phyloP scores from a whole-genome alignment of 2,888 invertebrate genomes.

The Halictus ligatus region DNA sequence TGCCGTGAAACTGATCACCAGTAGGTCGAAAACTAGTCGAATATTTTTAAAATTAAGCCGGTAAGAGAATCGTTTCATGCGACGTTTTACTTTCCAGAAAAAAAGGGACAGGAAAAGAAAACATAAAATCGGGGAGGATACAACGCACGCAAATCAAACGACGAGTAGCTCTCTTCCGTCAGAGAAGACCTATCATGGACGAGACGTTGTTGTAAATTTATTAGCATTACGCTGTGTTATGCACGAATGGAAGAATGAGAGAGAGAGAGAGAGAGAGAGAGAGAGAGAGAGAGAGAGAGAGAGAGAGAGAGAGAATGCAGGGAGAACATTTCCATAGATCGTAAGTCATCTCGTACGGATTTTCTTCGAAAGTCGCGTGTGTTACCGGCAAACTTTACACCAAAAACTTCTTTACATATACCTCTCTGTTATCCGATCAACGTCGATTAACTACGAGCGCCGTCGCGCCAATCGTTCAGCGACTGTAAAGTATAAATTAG shows the following conservation, averaged over 20 bases:
- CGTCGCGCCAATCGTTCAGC: constrained; percentile 9
- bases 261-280: neutral
- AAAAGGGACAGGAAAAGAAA: constrained; percentile 72
- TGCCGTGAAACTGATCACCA: constrained; percentile 79
- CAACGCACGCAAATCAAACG: neutral
- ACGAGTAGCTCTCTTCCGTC: neutral
- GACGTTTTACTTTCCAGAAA: constrained; percentile 67
- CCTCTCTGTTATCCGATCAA: constrained; percentile 46
- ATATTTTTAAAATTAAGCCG: neutral
- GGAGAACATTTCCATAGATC: neutral
- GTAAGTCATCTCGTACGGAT: neutral
- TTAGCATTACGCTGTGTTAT: neutral
- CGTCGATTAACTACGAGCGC: constrained; percentile 24
- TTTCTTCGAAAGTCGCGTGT: constrained; percentile 7
- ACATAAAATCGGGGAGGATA: constrained; percentile 28
- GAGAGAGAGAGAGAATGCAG: neutral
- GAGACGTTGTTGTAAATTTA: constrained; percentile 13
- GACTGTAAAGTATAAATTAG: constrained; percentile 25
- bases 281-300: no score
- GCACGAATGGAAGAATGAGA: neutral
- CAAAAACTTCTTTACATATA: constrained; percentile 75
- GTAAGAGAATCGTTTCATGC: neutral
- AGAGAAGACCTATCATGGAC: neutral
- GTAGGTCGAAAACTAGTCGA: constrained; percentile 62
- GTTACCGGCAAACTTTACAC: constrained; percentile 68